Percentiles rank a stretch among this genome's conserved stretches.
Conservation (phyloP, 2,797 vertebrate species). For the Xenops minutus region DNA sequence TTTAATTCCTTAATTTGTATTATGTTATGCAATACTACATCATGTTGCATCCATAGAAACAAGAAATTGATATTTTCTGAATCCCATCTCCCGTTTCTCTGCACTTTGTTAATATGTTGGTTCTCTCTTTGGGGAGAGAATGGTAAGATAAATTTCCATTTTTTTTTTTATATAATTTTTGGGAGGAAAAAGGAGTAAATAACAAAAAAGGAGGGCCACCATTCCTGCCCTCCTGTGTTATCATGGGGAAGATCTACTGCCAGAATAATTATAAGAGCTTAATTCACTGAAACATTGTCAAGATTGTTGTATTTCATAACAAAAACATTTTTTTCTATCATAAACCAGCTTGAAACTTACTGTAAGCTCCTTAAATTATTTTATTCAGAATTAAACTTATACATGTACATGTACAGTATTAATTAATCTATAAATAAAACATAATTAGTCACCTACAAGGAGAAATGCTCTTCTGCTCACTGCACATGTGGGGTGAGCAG, state of each 20-base stretch:
- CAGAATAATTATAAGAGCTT: not conserved
- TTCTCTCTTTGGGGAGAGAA: not conserved
- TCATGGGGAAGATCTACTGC: not conserved
- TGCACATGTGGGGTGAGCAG: not conserved
- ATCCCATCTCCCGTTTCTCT: slow-evolving; percentile 1
- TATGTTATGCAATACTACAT: slow-evolving; percentile 71
- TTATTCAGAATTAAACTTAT: not conserved
- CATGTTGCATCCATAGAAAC: slow-evolving; percentile 32
- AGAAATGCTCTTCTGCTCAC: not conserved
- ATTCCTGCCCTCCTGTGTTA: not conserved
- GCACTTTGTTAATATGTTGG: not conserved
- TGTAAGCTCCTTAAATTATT: not conserved
- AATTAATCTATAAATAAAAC: not conserved
- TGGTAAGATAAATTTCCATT: not conserved
- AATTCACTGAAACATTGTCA: not conserved
- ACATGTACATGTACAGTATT: rapidly evolving
- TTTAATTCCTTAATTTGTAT: slow-evolving; percentile 72
- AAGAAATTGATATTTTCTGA: slow-evolving; percentile 51
- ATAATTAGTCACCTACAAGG: not conserved
- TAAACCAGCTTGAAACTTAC: not conserved
- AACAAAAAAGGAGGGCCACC: not conserved
- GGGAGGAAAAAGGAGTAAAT: not conserved
- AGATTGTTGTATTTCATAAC: not conserved
- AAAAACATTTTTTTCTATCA: not conserved
- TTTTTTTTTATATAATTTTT: not conserved